These are phyloP conservation scores for Corydoras maculifer DNA, from an alignment of 2,113 vertebrate genomes.

Conservation along the genomic window DNA sequence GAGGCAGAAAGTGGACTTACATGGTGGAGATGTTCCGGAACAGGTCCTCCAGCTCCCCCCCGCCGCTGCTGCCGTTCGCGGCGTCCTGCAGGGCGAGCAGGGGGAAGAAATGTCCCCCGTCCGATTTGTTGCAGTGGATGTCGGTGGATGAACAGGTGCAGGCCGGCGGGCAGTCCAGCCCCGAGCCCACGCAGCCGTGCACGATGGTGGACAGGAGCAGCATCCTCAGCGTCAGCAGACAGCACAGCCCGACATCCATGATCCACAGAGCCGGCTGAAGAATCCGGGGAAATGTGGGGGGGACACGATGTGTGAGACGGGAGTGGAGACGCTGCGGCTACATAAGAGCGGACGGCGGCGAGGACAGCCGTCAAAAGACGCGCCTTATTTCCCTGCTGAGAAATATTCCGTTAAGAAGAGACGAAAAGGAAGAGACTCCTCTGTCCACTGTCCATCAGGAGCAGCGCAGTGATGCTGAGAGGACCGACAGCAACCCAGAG, in stretches of 20 bases:
- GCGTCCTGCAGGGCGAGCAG: conserved; percentile 80
- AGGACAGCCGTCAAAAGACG: not conserved
- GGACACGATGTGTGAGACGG: not conserved
- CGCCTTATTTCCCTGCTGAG: conserved; percentile 1
- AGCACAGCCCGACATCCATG: conserved; percentile 80
- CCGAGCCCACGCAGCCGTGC: conserved; percentile 76
- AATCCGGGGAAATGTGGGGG: conserved; percentile 17
- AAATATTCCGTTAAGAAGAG: conserved; percentile 37
- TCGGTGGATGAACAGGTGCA: conserved; percentile 82
- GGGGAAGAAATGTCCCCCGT: conserved; percentile 82
- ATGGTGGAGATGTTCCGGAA: conserved; percentile 83
- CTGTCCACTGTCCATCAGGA: conserved; percentile 59
- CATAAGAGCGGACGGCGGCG: conserved; percentile 20
- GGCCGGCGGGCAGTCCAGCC: conserved; percentile 79
- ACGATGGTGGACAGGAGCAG: conserved; percentile 75
- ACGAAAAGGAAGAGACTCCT: conserved; percentile 38
- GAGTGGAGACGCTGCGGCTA: conserved; percentile 29
- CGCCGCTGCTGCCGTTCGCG: conserved; percentile 71
- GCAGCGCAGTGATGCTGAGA: conserved; percentile 34
- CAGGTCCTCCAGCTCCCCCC: conserved; percentile 80
- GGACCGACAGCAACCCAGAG: conserved; percentile 53
- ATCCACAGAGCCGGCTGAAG: conserved; percentile 26
- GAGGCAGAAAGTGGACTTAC: conserved; percentile 63
- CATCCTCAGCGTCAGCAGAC: conserved; percentile 77
- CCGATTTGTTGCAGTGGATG: conserved; percentile 79